These are phyloP conservation scores for Lomographa bimaculata DNA, from an alignment of 2,888 invertebrate genomes.

Conservation along the genomic window DNA sequence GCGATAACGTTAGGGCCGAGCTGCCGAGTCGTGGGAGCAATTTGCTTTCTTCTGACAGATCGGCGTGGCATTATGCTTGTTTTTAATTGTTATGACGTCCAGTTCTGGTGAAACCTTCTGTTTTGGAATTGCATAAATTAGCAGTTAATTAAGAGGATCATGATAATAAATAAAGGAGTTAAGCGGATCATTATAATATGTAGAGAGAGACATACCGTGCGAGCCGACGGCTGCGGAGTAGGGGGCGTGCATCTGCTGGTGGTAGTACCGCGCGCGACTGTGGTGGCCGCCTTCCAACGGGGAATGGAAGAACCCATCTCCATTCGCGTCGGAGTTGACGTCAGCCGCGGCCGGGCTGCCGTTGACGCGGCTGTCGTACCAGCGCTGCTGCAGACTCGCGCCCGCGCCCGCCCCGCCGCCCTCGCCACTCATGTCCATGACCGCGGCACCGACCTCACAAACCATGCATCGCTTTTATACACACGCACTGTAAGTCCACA, in stretches of 20 bases:
- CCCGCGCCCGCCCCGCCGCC: conserved; percentile 69
- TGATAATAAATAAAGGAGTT: too few species aligned
- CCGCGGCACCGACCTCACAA: conserved; percentile 75
- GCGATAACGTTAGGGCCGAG: conserved; percentile 64
- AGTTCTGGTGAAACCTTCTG: conserved; percentile 43
- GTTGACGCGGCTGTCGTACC: conserved; percentile 82
- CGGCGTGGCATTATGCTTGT: conserved; percentile 50
- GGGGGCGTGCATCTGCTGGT: conserved; percentile 83
- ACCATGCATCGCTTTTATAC: conserved; percentile 81
- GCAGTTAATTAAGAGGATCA: conserved; percentile 28
- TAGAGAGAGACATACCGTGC: conserved; percentile 72
- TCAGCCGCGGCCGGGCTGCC: conserved; percentile 78
- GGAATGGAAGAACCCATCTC: conserved; percentile 82
- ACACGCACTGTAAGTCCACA: conserved; percentile 76
- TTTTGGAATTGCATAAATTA: conserved; percentile 36
- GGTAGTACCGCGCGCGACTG: conserved; percentile 82
- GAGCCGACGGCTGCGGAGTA: conserved; percentile 81
- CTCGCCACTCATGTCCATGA: conserved; percentile 81
- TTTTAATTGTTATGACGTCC: conserved; percentile 59
- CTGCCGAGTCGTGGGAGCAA: conserved; percentile 61
- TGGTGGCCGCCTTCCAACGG: conserved; percentile 81
- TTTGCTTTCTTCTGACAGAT: conserved; percentile 69
- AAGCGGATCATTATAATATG: too few species aligned
- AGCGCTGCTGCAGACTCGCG: conserved; percentile 78
- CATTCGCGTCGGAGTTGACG: conserved; percentile 77